Conservation (phyloP, 1,140 invertebrate species). For the Pantala flavescens region DNA sequence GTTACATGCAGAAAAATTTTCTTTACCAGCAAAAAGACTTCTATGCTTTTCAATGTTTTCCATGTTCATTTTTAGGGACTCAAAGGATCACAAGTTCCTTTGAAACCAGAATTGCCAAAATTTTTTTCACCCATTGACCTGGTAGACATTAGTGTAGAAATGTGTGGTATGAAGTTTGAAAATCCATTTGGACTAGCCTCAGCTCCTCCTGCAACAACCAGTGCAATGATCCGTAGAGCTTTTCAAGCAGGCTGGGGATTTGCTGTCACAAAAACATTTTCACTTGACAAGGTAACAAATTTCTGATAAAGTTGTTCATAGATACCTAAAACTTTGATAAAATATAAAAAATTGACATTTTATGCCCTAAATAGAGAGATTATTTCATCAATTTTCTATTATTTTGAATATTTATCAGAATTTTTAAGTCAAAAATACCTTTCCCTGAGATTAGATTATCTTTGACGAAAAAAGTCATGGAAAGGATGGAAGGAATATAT, state of each 20-base stretch:
- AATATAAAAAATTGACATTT: background rate
- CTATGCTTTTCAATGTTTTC: no score
- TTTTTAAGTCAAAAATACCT: background rate
- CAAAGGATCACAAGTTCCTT: slow-evolving; percentile 48
- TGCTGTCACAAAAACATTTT: slow-evolving; percentile 92
- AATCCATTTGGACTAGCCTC: slow-evolving; percentile 97
- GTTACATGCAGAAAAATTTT: no score
- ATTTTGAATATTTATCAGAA: background rate
- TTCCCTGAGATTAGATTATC: background rate
- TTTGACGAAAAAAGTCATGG: no score
- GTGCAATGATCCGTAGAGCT: slow-evolving; percentile 87
- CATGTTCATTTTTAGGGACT: slow-evolving; percentile 33
- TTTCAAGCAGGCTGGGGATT: slow-evolving; percentile 97
- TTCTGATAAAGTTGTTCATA: no score
- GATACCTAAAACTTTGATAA: background rate
- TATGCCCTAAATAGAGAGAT: background rate
- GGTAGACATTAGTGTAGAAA: slow-evolving; percentile 82
- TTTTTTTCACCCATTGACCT: slow-evolving; percentile 89
- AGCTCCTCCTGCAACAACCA: slow-evolving; percentile 88
- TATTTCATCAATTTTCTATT: background rate
- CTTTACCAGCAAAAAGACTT: no score
- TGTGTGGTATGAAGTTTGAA: slow-evolving; percentile 88
- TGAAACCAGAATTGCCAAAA: slow-evolving; percentile 66
- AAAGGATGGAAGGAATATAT: no score
- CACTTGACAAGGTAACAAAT: slow-evolving; percentile 71